Conservation (phyloP, 1,140 invertebrate genomes). For the Pseudachorutes palmiensis region DNA sequence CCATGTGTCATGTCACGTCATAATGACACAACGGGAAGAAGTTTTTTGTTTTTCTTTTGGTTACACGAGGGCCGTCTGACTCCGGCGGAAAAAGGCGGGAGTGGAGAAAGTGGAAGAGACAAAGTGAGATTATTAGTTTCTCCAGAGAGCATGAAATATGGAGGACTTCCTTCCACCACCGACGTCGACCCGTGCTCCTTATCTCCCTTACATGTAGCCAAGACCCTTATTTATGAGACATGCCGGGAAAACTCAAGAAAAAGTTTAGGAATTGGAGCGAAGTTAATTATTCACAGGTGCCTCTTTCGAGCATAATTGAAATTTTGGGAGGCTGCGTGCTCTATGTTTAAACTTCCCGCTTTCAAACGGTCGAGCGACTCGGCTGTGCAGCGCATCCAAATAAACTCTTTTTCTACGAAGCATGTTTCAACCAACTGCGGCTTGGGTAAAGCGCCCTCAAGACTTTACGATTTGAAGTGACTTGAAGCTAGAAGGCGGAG, state of each 20-base stretch:
- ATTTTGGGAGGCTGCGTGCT: not conserved
- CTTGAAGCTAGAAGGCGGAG: too few relatives aligned
- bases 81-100: not conserved
- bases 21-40: not conserved
- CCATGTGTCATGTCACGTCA: constrained; percentile 9
- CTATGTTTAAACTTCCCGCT: too few relatives aligned
- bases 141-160: constrained; percentile 9
- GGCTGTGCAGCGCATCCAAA: too few relatives aligned
- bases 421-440: too few relatives aligned
- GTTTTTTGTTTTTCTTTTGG: constrained; percentile 8
- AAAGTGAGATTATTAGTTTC: constrained; percentile 14
- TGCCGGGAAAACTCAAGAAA: not conserved
- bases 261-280: not conserved
- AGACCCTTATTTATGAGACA: constrained; percentile 7
- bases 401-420: too few relatives aligned
- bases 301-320: constrained; percentile 4
- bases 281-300: constrained; percentile 12
- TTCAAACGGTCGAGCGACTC: too few relatives aligned
- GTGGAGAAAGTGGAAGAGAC: constrained; percentile 4
- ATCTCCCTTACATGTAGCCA: not conserved
- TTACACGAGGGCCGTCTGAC: not conserved
- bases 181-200: not conserved
- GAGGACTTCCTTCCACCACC: not conserved
- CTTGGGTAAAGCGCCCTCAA: too few relatives aligned
- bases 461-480: too few relatives aligned